Conservation (phyloP, 1,140 invertebrate species). For the Melipona quadrifasciata region DNA sequence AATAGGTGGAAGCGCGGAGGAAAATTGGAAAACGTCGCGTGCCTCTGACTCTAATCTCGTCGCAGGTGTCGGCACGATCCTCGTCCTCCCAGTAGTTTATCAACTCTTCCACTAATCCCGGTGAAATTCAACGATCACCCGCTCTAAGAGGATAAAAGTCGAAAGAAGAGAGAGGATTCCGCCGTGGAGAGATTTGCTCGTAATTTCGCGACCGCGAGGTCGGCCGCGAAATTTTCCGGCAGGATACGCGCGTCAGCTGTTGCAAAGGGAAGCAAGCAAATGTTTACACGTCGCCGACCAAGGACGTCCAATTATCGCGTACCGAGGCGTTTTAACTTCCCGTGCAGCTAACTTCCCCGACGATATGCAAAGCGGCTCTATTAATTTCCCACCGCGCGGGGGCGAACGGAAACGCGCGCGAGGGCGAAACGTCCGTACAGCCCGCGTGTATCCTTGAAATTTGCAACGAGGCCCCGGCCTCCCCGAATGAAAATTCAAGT, state of each 20-base stretch:
- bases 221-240: slow-evolving; percentile 2
- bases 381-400: slow-evolving; percentile 63
- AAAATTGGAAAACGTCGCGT: not conserved
- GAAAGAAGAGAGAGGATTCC: not conserved
- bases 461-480: not conserved
- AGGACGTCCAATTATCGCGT: slow-evolving; percentile 69
- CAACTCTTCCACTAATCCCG: slow-evolving; percentile 5
- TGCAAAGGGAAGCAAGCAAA: slow-evolving; percentile 50
- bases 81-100: not conserved
- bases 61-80: not conserved
- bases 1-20: too few species aligned
- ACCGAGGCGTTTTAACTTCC: slow-evolving; percentile 56
- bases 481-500: slow-evolving; percentile 27
- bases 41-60: not conserved
- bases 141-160: not conserved
- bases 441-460: slow-evolving; percentile 21
- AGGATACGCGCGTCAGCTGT: slow-evolving; percentile 42
- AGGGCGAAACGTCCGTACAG: not conserved
- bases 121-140: not conserved
- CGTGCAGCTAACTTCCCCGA: slow-evolving; percentile 63
- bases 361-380: slow-evolving; percentile 73
- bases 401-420: slow-evolving; percentile 17
- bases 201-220: not conserved
- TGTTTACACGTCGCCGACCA: slow-evolving; percentile 58
- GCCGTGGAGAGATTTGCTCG: not conserved